Percentiles rank a stretch among this genome's conserved stretches.
These are phyloP conservation scores for Contarinia nasturtii DNA, from an alignment of 1,140 invertebrate species.

Conservation along the genomic window DNA sequence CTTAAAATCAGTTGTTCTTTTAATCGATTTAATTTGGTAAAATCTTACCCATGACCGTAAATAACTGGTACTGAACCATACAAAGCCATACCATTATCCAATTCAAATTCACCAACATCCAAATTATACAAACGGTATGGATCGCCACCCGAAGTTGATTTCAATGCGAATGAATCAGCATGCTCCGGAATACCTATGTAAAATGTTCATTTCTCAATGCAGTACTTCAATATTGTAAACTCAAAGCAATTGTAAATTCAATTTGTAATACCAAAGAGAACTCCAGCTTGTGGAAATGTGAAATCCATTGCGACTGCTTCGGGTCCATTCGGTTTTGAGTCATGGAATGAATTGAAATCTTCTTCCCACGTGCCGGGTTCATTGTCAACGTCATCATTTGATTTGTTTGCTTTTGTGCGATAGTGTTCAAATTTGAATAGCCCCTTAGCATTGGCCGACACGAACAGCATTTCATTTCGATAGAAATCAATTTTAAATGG, in stretches of 20 bases:
- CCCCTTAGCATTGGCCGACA: slow-evolving; percentile 72
- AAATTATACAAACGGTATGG: slow-evolving; percentile 95
- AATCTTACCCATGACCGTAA: slow-evolving; percentile 73
- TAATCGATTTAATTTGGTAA: slow-evolving; percentile 23
- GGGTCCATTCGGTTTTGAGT: slow-evolving; percentile 78
- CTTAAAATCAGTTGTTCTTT: background rate
- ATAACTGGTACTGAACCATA: slow-evolving; percentile 92
- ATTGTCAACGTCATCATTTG: no score
- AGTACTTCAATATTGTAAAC: no score
- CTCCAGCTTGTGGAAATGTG: slow-evolving; percentile 74
- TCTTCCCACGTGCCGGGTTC: slow-evolving; percentile 90
- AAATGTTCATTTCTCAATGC: no score
- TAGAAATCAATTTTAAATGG: slow-evolving; percentile 74
- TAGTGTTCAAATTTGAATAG: slow-evolving; percentile 86
- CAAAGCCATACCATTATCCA: slow-evolving; percentile 85
- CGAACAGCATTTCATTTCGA: slow-evolving; percentile 53
- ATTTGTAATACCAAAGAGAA: slow-evolving; percentile 88
- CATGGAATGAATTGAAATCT: slow-evolving; percentile 84
- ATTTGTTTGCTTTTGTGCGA: slow-evolving; percentile 34
- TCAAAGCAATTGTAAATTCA: no score
- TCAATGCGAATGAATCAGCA: slow-evolving; percentile 74
- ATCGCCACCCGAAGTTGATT: slow-evolving; percentile 67
- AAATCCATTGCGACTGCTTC: slow-evolving; percentile 92
- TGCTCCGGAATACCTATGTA: slow-evolving; percentile 74
- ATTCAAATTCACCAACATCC: slow-evolving; percentile 97